A percentile compares a stretch with the other conserved stretches of the same genome.
Conservation (phyloP, 2,113 vertebrate genomes). For the Pteruthius melanotis region DNA sequence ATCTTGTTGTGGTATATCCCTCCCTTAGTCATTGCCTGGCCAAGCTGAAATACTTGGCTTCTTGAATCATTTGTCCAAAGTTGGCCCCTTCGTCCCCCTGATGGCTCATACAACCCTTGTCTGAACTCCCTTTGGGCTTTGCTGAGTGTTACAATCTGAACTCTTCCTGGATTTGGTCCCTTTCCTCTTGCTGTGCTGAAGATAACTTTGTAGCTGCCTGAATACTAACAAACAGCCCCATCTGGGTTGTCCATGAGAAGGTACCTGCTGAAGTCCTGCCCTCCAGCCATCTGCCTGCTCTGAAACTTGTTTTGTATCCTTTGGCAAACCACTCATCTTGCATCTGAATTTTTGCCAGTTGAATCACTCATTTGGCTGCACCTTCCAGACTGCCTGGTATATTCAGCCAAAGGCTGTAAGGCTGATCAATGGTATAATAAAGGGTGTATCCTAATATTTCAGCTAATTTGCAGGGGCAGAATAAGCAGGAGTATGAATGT, state of each 20-base stretch:
- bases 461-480: conserved; percentile 28
- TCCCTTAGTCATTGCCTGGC: conserved; percentile 36
- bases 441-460: conserved; percentile 27
- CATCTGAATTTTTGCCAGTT: conserved; percentile 40
- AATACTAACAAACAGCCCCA: not conserved
- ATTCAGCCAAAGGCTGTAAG: conserved; percentile 23
- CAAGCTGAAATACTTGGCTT: conserved; percentile 51
- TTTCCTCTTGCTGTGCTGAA: not conserved
- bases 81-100: not conserved
- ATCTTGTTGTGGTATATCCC: not conserved
- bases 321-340: not conserved
- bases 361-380: conserved; percentile 27
- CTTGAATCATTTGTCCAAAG: conserved; percentile 46
- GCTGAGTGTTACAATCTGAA: conserved; percentile 41
- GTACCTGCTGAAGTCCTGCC: conserved; percentile 17
- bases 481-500: not conserved
- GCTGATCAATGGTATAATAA: conserved; percentile 35
- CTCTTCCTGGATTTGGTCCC: conserved; percentile 34
- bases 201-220: not conserved
- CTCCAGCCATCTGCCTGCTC: not conserved
- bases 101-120: conserved; percentile 33
- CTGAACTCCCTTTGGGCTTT: conserved; percentile 57
- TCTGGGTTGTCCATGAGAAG: accelerated
- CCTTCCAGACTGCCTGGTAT: conserved; percentile 25
- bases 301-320: conserved; percentile 12